Evolutionary conservation across 2,113 vertebrate genomes (phyloP), one percentile per base, ranked within the genome.

Genomic region (Microtus oregoni): DNA sequence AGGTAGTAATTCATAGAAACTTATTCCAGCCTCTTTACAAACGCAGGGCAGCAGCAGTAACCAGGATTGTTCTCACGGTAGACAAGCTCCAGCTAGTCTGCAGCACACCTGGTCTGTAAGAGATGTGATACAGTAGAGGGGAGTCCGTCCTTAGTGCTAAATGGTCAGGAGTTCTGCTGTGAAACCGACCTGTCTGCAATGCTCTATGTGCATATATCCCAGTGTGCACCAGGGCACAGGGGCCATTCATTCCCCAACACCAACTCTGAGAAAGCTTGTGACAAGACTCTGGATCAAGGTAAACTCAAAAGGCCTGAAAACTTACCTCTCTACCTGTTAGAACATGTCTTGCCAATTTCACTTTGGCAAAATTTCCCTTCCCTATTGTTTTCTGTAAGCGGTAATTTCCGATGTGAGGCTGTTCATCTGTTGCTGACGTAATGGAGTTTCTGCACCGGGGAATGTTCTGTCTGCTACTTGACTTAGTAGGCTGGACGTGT

Each of bases 331-430:
- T 99, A 92, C 99, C 99, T 22, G 99, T 99, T 68, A 99, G 99
- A 86, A 99, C 99, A 83, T 99, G 99, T 88, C 99, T 98, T 41
- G 99, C 99, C 98, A 99, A 98, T 95, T 99, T 99, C 96, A 99
- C 99, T 98, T 99, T 99, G 98, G 99, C 99, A 92, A 99, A 99
- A 97, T 99, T 99, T 92, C 99, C 99, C 98, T 99, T 99, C 95
- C 99, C 99, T 97, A 99, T 99, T 95, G 99, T 99, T 98, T 99
- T 99, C 86, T 99, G 99, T 96, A 99, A 99, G 95, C 99, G 99
- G 72, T 99, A 99, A 97, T 99, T 99, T 95, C 99, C 99, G 92
- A 99, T 98, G 95, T 99, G 99, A 90, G 99, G 99, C 90, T 99
- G 99, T 93, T 99, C 99, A 68, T 99, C 99, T 3, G 99, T 98